Evolutionary conservation across 2,797 vertebrate genomes (phyloP), one percentile per base, ranked within the genome.

Genomic region (Erpetoichthys calabaricus): DNA sequence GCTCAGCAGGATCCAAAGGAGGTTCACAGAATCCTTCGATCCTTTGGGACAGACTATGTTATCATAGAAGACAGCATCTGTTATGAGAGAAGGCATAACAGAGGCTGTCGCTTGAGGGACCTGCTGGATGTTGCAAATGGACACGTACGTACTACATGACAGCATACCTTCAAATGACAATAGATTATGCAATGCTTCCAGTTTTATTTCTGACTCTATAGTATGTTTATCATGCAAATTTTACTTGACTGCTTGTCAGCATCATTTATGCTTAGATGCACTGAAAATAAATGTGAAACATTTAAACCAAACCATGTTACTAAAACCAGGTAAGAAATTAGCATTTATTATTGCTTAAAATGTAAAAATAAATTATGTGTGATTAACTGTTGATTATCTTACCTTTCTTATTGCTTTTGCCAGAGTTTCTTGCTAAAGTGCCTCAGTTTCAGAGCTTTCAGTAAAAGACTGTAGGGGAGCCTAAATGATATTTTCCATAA

Each of bases 11-110:
- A 92, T 7, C 87, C 92, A 0, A 84, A 87, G 59, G 92, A 92
- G 0, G 86, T 98, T 45, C 44, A 92, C 42, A 44, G 67, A 1
- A 82, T 93, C 62, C 77, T 99, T 68, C 73, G 74, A 25, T 82
- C 85, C 7, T 80, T 80, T 1, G 91, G 91, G 42, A 75, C 94
- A 0, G 88, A 99, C 74, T 98, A 90, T 0, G 78, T 93, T 57
- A 88, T 98, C 59, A 72, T 98, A 60, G 95, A 98, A 61, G 94
- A 98, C 83, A 98, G 93, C 73, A 91, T 97, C 72, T 99, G 96
- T 65, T 93, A 89, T 0, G 95, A 97, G 71, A 83, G 90, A 56
- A 65, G 95, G 49, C 92, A 99, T 72, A 74, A 55, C 8, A 70
- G 94, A 2, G 94, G 96, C 75, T 99, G 94, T 71, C 80, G 95